Conservation (phyloP, 2,797 vertebrate genomes). For the Amblyraja radiata region DNA sequence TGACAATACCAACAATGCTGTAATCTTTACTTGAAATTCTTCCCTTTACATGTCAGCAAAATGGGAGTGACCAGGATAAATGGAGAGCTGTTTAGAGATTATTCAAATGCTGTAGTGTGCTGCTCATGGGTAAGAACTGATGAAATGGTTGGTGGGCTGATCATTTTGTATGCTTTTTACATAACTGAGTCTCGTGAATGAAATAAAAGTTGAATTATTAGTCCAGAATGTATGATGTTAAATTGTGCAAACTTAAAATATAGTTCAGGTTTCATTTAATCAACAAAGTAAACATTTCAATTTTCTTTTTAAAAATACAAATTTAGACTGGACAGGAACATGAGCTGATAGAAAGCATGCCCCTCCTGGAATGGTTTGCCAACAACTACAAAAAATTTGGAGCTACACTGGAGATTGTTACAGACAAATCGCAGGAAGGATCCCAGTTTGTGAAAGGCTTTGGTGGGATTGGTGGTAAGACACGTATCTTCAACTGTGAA, state of each 20-base stretch:
- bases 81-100: too few relatives aligned
- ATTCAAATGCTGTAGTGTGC: background rate
- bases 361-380: slow-evolving; percentile 96
- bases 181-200: background rate
- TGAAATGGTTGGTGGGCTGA: background rate
- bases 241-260: background rate
- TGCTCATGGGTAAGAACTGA: background rate
- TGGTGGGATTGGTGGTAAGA: slow-evolving; percentile 94
- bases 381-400: slow-evolving; percentile 99
- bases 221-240: background rate
- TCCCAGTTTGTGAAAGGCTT: slow-evolving; percentile 99
- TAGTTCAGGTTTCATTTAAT: background rate
- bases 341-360: slow-evolving; percentile 96
- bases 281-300: background rate
- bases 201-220: background rate
- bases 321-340: slow-evolving; percentile 92
- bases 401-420: slow-evolving; percentile 97
- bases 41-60: background rate
- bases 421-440: slow-evolving; percentile 98
- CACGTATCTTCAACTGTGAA: background rate
- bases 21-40: background rate
- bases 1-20: background rate
- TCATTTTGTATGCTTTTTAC: background rate
- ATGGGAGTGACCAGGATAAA: too few relatives aligned
- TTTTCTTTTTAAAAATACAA: too few relatives aligned